Percentiles rank a stretch among this genome's conserved stretches.
Evolutionary conservation across 2,888 invertebrate species (phyloP).

Genomic region (Danaus chrysippus): DNA sequence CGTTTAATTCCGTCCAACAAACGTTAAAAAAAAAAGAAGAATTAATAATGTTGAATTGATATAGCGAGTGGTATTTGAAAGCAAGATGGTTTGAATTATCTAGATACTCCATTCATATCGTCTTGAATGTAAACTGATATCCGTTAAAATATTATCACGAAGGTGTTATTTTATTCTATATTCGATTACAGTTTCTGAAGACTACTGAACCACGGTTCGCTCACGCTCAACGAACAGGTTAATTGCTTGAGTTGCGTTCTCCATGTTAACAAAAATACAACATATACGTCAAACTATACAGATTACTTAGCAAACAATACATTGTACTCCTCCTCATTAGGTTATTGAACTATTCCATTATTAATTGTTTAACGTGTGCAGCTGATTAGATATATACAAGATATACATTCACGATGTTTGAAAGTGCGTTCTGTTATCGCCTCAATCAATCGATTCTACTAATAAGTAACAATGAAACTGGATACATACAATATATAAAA

Average conservation of each 20-base stretch:
- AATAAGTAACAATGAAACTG: too few relatives aligned
- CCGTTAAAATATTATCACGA: conserved; percentile 51
- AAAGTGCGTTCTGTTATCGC: too few relatives aligned
- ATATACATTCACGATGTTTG: too few relatives aligned
- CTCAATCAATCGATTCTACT: too few relatives aligned
- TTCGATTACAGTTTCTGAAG: conserved; percentile 49
- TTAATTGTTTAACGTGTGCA: conserved; percentile 53
- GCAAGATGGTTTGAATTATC: too few relatives aligned
- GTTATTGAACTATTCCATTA: conserved; percentile 57
- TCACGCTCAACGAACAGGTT: conserved; percentile 38
- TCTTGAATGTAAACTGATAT: conserved; percentile 41
- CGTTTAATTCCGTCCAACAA: conserved; percentile 61
- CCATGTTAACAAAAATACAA: conserved; percentile 46
- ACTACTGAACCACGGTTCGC: conserved; percentile 45
- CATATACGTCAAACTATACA: conserved; percentile 38
- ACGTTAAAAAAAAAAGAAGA: conserved; percentile 43
- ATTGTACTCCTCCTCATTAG: conserved; percentile 45
- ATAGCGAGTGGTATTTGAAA: too few relatives aligned
- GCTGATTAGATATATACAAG: conserved; percentile 55
- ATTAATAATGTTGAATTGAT: too few relatives aligned
- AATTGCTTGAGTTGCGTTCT: conserved; percentile 45
- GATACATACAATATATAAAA: too few relatives aligned
- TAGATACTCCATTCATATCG: conserved; percentile 18
- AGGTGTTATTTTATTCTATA: conserved; percentile 27
- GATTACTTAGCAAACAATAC: conserved; percentile 34